A percentile compares a stretch with the other conserved stretches of the same genome.
Conservation (phyloP, 1,140 invertebrate genomes). For the Brachionus paranguensis region DNA sequence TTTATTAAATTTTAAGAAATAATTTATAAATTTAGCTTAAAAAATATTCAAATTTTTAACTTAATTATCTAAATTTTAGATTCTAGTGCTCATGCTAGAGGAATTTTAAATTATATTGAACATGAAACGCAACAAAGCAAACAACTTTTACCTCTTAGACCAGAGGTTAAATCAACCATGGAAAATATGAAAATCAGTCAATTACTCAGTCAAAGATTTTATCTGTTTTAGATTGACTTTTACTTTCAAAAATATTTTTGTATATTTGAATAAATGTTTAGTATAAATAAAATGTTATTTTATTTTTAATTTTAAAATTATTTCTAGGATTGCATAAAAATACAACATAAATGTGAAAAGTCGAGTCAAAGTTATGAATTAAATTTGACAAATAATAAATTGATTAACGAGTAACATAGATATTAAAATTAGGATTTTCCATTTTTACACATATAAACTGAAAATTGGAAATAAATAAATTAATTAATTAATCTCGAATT, state of each 20-base stretch:
- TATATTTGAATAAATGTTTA: neutral
- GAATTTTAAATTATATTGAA: conserved; percentile 20
- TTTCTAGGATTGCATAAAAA: neutral
- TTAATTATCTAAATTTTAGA: neutral
- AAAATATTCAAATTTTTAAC: neutral
- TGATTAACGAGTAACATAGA: no score
- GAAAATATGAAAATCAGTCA: neutral
- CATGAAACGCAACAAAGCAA: neutral
- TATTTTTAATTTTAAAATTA: neutral
- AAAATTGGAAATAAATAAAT: no score
- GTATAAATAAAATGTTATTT: neutral
- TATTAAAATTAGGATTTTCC: no score
- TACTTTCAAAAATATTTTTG: neutral
- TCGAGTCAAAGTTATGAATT: no score
- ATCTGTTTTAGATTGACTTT: conserved; percentile 16
- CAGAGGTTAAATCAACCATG: neutral
- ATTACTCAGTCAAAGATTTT: conserved; percentile 4
- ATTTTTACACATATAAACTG: no score
- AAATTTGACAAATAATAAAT: no score
- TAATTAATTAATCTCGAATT: no score
- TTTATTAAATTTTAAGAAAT: no score
- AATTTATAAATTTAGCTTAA: neutral
- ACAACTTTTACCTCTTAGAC: conserved; percentile 15
- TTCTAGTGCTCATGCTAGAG: neutral
- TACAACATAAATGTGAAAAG: no score